Base-by-base conservation (phyloP, 2,888 invertebrate species). In the Orthosia incerta region DNA sequence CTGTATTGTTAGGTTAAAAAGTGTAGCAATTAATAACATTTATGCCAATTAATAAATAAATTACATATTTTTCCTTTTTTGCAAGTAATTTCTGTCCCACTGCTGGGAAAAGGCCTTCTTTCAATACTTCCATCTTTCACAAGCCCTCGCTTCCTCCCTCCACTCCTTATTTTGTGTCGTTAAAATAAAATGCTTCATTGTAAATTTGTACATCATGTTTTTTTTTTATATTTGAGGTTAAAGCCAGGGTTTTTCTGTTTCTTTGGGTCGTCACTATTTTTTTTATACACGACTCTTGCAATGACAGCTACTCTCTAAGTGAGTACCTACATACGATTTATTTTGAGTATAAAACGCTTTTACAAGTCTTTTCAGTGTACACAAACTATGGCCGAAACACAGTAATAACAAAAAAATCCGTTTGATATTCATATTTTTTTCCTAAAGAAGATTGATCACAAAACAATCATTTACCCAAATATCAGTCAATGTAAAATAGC, bases 401-500 rank as follows among this genome's bases (percentile, higher is more conserved):
- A 76, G 0, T 9, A 60, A 12, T 26, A 66, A 23, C 16, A 60
- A 16, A 18, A 66, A 46, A 12, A 74, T 20, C 0, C 53, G 1
- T 53, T 60, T 74, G 1, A 48, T 48, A 39, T 76, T 57, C 50
- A 75, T 7, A 13, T 31, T 73, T 45, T 71, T 68, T 51, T 3
- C 9, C 23, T 5, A 2, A 11, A 20, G 23, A n/a, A n/a, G n/a
- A n/a, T n/a, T n/a, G 15, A 23, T 20, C 26, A 50, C 65, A 13
- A 55, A 75, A 57, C 9, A 75, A 18, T 39, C 4, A 13, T 18
- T n/a, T 26, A 45, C 20, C 2, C 23, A 70, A 64, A 67, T 60
- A 39, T 59, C 61, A 65, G 23, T 61, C 55, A 65, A 51, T 26
- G 31, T 68, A 80, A 80, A 82, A 76, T 73, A 62, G 60, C 39